Conservation (phyloP, 2,888 invertebrate genomes). For the Brachypalpus laphriformis region DNA sequence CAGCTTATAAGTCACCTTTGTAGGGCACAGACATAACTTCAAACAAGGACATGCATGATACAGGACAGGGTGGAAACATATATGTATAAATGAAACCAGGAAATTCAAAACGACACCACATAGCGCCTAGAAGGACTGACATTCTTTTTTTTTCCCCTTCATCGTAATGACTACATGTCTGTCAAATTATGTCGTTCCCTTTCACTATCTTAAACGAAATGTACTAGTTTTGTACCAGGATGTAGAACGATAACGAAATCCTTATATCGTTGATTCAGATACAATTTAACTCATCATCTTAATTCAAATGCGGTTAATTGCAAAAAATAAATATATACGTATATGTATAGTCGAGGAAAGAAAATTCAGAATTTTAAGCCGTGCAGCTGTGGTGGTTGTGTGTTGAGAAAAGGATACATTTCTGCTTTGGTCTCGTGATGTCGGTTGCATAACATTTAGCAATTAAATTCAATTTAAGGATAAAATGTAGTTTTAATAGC, state of each 20-base stretch:
- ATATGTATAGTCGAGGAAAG: neutral
- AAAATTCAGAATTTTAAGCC: conserved; percentile 1
- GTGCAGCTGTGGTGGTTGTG: neutral
- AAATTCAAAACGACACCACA: conserved; percentile 28
- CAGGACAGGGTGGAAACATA: neutral
- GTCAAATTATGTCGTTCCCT: conserved; percentile 26
- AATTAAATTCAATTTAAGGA: conserved; percentile 71
- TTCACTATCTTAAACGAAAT: neutral
- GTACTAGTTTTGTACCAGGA: neutral
- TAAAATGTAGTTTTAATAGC: conserved; percentile 68
- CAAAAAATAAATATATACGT: conserved; percentile 11
- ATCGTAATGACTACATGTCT: conserved; percentile 46
- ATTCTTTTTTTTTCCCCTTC: neutral
- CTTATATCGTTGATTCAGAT: conserved; percentile 41
- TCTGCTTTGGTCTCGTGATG: conserved; percentile 10
- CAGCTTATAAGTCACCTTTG: conserved; percentile 32
- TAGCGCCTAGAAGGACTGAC: conserved; percentile 9
- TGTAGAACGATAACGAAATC: conserved; percentile 28
- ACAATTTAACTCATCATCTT: conserved; percentile 54
- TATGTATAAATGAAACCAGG: conserved; percentile 19
- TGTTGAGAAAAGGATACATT: conserved; percentile 27
- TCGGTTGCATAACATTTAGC: conserved; percentile 54
- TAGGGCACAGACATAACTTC: conserved; percentile 51
- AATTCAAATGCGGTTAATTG: conserved; percentile 69
- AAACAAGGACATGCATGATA: conserved; percentile 42